Evolutionary conservation across 2,113 vertebrate genomes (phyloP).

Genomic region (Cheirogaleus medius): DNA sequence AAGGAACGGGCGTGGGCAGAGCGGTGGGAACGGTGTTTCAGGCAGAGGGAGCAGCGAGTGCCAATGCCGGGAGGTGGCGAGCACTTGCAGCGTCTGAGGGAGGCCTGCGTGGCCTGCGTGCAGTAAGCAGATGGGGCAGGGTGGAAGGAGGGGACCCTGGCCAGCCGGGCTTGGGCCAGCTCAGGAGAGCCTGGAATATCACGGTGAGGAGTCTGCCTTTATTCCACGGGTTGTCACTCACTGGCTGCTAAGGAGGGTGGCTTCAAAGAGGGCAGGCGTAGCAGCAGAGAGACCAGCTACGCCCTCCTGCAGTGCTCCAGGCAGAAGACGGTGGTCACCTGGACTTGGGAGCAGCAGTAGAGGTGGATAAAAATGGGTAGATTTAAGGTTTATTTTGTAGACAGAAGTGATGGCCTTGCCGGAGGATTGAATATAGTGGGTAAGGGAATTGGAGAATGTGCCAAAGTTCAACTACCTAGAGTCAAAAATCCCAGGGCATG

Average conservation of each 20-base stretch:
- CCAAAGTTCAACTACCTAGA: background rate
- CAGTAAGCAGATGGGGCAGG: background rate
- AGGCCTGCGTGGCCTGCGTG: too few species aligned
- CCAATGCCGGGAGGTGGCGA: background rate
- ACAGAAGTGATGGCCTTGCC: background rate
- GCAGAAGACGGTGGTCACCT: background rate
- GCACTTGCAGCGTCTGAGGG: background rate
- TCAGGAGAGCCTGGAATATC: too few species aligned
- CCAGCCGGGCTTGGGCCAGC: fast-evolving
- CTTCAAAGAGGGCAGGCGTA: background rate
- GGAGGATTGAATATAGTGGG: background rate
- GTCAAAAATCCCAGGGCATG: background rate
- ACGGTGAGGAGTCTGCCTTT: background rate
- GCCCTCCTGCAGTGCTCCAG: background rate
- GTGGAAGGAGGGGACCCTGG: background rate
- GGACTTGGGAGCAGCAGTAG: too few species aligned
- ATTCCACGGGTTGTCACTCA: background rate
- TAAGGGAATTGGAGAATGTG: background rate
- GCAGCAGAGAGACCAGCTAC: background rate
- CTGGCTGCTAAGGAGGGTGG: background rate
- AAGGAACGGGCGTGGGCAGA: background rate
- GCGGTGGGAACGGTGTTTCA: background rate
- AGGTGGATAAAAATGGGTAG: background rate
- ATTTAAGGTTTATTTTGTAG: background rate
- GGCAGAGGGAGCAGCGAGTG: too few species aligned